Percentiles rank a stretch among this genome's conserved stretches.
These are phyloP conservation scores for Tachina fera DNA, from an alignment of 2,888 invertebrate species.

Conservation along the genomic window DNA sequence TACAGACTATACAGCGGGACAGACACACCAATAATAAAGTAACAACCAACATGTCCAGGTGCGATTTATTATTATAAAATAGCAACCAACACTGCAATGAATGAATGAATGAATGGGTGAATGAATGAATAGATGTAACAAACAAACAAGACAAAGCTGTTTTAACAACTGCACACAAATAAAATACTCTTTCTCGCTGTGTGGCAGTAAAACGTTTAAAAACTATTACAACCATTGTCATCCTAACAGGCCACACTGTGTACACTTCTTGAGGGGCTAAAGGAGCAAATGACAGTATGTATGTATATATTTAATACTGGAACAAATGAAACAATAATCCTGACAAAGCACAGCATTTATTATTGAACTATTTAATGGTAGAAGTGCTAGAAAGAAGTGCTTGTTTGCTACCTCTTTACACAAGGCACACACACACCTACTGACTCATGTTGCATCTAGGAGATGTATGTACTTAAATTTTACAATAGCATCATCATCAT, in stretches of 20 bases:
- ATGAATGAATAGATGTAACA: neutral
- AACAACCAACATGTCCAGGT: conserved; percentile 77
- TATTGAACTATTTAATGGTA: conserved; percentile 77
- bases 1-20: neutral
- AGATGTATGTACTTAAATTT: conserved; percentile 40
- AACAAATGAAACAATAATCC: conserved; percentile 79
- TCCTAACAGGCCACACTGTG: conserved; percentile 26
- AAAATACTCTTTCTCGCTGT: conserved; percentile 17
- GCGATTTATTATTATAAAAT: conserved; percentile 77
- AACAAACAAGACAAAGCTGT: conserved; percentile 42
- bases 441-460: conserved; percentile 29
- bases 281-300: neutral
- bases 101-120: conserved; percentile 24
- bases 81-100: conserved; percentile 15
- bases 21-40: conserved; percentile 55
- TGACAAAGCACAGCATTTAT: conserved; percentile 81
- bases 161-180: conserved; percentile 32
- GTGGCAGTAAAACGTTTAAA: conserved; percentile 70
- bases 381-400: neutral
- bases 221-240: conserved; percentile 65
- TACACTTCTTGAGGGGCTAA: neutral
- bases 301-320: conserved; percentile 63
- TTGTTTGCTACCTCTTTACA: neutral
- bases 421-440: too few species aligned
- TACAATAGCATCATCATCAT: conserved; percentile 35